A percentile compares a stretch with the other conserved stretches of the same genome.
These are phyloP conservation scores for Sebastes matsubarae DNA, from an alignment of 2,797 vertebrate species.

Conservation along the genomic window DNA sequence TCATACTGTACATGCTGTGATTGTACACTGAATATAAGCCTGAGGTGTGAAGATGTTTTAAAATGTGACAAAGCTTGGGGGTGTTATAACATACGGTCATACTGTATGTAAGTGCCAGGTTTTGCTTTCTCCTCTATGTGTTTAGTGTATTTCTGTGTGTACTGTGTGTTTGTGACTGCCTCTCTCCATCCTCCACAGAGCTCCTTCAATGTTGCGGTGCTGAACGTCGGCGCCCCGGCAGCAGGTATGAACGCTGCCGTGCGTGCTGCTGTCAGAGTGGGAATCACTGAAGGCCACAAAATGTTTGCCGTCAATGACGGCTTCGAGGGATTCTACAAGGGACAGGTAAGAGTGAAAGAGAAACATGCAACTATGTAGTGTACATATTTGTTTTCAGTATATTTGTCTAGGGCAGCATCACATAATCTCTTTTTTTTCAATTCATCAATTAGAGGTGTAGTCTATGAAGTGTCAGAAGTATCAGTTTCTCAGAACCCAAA, in stretches of 20 bases:
- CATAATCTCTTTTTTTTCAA: not conserved
- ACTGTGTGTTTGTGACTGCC: not conserved
- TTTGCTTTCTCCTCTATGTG: not conserved
- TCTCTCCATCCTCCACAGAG: slow-evolving; percentile 67
- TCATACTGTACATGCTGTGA: slow-evolving; percentile 2
- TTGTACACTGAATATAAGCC: not conserved
- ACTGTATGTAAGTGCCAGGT: not conserved
- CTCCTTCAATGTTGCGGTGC: slow-evolving; percentile 88
- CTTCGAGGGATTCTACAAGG: slow-evolving; percentile 92
- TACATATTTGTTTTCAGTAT: not conserved
- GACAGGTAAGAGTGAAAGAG: slow-evolving; percentile 79
- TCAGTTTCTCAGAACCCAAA: not conserved
- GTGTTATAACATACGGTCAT: not conserved
- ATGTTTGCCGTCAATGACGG: slow-evolving; percentile 93
- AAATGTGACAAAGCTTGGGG: not conserved
- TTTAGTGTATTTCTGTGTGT: not conserved
- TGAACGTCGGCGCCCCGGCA: slow-evolving; percentile 94
- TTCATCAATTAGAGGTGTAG: not conserved
- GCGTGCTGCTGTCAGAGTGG: slow-evolving; percentile 91
- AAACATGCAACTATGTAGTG: not conserved
- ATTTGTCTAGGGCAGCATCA: not conserved
- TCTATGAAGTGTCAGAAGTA: not conserved
- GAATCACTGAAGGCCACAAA: slow-evolving; percentile 92
- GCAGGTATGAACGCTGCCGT: slow-evolving; percentile 96
- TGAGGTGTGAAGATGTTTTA: not conserved